Evolutionary conservation across 2,797 vertebrate genomes (phyloP).

Genomic region (Merluccius polli): DNA sequence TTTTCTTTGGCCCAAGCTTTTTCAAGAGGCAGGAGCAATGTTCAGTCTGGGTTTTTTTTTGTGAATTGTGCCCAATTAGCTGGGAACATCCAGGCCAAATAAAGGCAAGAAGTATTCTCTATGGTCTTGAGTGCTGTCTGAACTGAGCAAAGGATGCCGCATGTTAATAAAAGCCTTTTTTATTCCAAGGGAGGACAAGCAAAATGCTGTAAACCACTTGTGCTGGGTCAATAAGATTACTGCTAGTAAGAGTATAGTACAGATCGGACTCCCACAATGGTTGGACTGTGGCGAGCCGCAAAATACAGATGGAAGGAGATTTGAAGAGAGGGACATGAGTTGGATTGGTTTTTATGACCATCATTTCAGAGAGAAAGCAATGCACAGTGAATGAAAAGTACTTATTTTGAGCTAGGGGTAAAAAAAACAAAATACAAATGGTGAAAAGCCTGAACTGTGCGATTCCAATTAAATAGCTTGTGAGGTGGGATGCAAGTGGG

Average conservation of each 20-base stretch:
- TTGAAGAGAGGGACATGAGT: background rate
- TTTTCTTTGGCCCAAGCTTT: no score
- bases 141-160: background rate
- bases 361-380: background rate
- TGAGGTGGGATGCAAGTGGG: no score
- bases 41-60: background rate
- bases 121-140: constrained; percentile 7
- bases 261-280: background rate
- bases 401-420: background rate
- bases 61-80: background rate
- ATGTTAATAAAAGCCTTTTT: background rate
- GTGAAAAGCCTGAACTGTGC: background rate
- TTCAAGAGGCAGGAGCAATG: no score
- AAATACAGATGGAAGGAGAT: background rate
- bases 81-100: background rate
- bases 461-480: background rate
- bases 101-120: constrained; percentile 20
- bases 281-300: background rate
- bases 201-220: background rate
- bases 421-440: no score
- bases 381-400: background rate
- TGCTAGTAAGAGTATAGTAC: background rate
- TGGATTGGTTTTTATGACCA: background rate
- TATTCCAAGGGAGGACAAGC: background rate
- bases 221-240: background rate